Evolutionary conservation across 2,888 invertebrate genomes (phyloP).

Genomic region (Rhaphigaster nebulosa): DNA sequence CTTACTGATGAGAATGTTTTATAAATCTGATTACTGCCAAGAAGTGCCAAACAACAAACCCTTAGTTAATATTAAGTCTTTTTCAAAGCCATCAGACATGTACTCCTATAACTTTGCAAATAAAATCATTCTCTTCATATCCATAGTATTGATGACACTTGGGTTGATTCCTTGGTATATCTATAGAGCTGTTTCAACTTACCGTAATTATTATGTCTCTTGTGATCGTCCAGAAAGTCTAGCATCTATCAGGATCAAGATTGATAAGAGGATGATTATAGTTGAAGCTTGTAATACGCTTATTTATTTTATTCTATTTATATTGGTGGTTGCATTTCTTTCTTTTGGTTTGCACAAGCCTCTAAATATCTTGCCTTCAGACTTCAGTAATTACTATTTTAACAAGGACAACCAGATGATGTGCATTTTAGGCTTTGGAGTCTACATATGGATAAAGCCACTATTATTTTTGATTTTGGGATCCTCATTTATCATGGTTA

Average conservation of each 20-base stretch:
- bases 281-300: neutral
- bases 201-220: neutral
- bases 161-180: constrained; percentile 7
- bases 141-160: neutral
- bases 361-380: neutral
- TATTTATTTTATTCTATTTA: neutral
- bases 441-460: constrained; percentile 6
- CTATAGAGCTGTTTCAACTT: neutral
- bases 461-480: neutral
- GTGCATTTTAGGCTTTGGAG: neutral
- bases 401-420: neutral
- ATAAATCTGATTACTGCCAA: constrained; percentile 4
- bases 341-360: neutral
- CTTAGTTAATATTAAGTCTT: neutral
- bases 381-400: neutral
- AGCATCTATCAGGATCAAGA: neutral
- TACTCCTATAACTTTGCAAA: neutral
- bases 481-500: neutral
- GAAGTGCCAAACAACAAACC: neutral
- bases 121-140: neutral
- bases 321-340: neutral
- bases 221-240: neutral
- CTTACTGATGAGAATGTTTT: neutral
- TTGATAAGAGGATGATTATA: neutral
- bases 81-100: neutral